Evolutionary conservation across 2,797 vertebrate genomes (phyloP).

Genomic region (Stomatorhinus walkeri): DNA sequence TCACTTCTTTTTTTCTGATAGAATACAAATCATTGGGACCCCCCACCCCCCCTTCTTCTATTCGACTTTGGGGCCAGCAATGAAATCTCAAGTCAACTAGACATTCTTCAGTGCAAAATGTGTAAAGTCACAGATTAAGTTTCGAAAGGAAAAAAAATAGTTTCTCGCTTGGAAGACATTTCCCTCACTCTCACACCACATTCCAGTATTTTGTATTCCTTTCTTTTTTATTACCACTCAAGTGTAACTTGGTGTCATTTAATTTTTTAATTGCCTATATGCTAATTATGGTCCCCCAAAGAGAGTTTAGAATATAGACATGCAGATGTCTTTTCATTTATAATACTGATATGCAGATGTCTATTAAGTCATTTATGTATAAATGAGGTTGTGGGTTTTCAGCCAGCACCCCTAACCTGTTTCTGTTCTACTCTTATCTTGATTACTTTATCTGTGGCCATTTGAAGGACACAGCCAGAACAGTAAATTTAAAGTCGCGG

Average conservation of each 20-base stretch:
- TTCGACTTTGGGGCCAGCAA: too few relatives aligned
- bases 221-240: background rate
- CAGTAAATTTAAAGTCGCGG: background rate
- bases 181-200: background rate
- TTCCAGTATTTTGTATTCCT: background rate
- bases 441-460: background rate
- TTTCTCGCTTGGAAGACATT: background rate
- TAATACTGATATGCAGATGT: background rate
- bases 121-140: background rate
- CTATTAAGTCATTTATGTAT: background rate
- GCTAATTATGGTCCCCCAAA: background rate
- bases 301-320: background rate
- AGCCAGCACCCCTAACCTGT: background rate
- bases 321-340: too few relatives aligned
- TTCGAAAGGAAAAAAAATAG: background rate
- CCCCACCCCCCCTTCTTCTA: too few relatives aligned
- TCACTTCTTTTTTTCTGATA: background rate
- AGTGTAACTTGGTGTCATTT: background rate
- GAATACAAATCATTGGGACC: background rate
- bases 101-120: too few relatives aligned
- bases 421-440: background rate
- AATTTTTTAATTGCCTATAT: background rate
- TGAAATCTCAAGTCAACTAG: too few relatives aligned
- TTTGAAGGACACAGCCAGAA: background rate
- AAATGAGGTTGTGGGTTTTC: background rate